Evolutionary conservation across 2,888 invertebrate species (phyloP).

Genomic region (Diogma glabrata): DNA sequence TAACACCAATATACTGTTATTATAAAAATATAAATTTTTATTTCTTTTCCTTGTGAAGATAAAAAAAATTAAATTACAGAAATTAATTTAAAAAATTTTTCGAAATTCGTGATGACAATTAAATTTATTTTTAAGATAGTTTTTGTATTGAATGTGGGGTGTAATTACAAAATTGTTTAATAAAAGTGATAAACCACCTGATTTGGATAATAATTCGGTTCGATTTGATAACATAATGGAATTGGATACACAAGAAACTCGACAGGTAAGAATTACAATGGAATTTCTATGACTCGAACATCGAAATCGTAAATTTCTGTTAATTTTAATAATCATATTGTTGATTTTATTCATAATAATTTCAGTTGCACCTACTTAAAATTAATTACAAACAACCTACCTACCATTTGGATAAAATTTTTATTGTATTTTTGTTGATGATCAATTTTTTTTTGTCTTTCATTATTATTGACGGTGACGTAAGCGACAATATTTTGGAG

Average conservation of each 20-base stretch:
- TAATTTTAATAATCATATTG: too few relatives aligned
- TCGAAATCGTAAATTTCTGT: too few relatives aligned
- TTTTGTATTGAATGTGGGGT: constrained; percentile 10
- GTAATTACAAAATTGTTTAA: constrained; percentile 8
- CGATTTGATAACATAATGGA: constrained; percentile 24
- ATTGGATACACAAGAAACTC: constrained; percentile 34
- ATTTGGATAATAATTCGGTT: constrained; percentile 5
- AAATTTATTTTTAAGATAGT: constrained; percentile 4
- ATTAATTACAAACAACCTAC: too few relatives aligned
- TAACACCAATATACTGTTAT: not conserved
- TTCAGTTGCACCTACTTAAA: too few relatives aligned
- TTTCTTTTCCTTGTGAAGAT: not conserved
- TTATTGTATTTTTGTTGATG: too few relatives aligned
- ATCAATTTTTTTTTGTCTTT: too few relatives aligned
- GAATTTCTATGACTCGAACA: too few relatives aligned
- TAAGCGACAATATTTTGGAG: constrained; percentile 15
- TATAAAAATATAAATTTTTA: too few relatives aligned
- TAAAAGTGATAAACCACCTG: constrained; percentile 10
- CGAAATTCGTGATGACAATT: constrained; percentile 7
- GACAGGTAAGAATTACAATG: constrained; percentile 31
- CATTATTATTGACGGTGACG: too few relatives aligned
- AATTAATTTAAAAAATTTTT: not conserved
- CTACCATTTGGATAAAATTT: too few relatives aligned
- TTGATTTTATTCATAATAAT: too few relatives aligned
- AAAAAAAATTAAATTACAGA: not conserved